Percentiles rank a stretch among this genome's conserved stretches.
These are phyloP conservation scores for Microcebus murinus DNA, from an alignment of 2,113 vertebrate genomes.

Conservation along the genomic window DNA sequence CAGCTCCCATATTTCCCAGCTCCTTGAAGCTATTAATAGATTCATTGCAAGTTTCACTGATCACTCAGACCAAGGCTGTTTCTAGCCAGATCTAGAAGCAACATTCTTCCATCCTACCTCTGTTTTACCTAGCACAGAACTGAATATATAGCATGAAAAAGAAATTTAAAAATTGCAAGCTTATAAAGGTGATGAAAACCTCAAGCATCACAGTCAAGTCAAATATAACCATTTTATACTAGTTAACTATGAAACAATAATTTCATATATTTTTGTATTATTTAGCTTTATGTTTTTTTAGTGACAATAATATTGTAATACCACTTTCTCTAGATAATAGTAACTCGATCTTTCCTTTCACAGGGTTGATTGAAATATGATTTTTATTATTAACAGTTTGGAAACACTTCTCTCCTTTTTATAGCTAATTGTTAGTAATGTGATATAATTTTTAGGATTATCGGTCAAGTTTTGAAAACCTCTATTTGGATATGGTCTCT, in stretches of 20 bases:
- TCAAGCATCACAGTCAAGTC: background rate
- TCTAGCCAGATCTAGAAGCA: background rate
- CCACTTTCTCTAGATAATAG: background rate
- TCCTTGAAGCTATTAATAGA: background rate
- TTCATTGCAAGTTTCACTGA: background rate
- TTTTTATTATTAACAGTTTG: background rate
- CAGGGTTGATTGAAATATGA: background rate
- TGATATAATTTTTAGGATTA: background rate
- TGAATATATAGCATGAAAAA: background rate
- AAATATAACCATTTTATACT: background rate
- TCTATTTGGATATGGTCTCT: background rate
- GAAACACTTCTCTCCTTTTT: background rate
- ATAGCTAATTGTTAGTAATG: background rate
- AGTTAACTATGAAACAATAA: background rate
- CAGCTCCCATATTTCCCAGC: background rate
- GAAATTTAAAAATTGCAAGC: background rate
- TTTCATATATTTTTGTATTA: background rate
- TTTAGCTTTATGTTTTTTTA: background rate
- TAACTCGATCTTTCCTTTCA: background rate
- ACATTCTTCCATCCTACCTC: rapidly evolving
- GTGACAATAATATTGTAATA: background rate
- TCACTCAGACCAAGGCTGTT: background rate
- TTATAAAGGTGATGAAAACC: background rate
- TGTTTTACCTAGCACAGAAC: background rate
- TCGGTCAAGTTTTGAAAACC: background rate